These are phyloP conservation scores for Lepidothrix coronata DNA, from an alignment of 2,113 vertebrate species.

Conservation along the genomic window DNA sequence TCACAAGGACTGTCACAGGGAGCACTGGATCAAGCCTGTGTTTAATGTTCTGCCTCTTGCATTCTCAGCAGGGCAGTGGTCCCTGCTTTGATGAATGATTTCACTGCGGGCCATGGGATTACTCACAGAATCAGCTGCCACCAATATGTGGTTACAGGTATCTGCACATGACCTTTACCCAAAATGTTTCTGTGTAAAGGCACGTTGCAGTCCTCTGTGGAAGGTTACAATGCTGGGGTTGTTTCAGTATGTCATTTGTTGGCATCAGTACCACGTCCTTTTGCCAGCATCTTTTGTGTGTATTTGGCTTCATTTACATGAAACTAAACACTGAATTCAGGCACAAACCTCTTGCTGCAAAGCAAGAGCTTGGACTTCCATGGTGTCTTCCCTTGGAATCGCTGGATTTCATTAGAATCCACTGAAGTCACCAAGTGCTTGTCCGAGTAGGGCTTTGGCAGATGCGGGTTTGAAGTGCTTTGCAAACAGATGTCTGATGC, in stretches of 20 bases:
- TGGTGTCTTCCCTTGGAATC: neutral
- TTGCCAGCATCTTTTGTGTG: constrained; percentile 11
- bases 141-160: neutral
- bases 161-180: constrained; percentile 16
- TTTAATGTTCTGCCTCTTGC: neutral
- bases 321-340: neutral
- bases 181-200: neutral
- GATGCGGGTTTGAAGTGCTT: neutral
- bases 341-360: neutral
- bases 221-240: neutral
- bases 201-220: neutral
- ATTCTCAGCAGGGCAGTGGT: neutral
- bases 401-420: neutral
- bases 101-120: neutral
- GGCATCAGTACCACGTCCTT: neutral
- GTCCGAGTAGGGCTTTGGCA: neutral
- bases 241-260: constrained; percentile 16
- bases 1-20: neutral
- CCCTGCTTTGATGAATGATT: neutral
- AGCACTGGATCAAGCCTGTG: neutral
- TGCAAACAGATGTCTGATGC: neutral
- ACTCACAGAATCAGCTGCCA: neutral
- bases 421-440: neutral
- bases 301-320: neutral
- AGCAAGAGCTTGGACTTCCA: neutral